Conservation (phyloP, 2,888 invertebrate genomes). For the Caenorhabditis doughertyi region DNA sequence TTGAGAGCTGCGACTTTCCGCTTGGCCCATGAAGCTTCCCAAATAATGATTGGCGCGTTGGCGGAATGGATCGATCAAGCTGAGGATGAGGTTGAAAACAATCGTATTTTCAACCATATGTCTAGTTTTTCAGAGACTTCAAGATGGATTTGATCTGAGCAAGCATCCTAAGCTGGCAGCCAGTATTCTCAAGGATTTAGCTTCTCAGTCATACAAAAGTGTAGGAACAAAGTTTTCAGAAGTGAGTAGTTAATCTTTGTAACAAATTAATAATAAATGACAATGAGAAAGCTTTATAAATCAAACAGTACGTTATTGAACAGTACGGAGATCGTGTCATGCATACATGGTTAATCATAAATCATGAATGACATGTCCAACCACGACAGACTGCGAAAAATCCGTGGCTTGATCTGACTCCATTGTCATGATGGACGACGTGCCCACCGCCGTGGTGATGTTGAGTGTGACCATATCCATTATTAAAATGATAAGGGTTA, state of each 20-base stretch:
- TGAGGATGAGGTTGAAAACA: conserved; percentile 72
- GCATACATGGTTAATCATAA: no score
- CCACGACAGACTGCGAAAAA: conserved; percentile 47
- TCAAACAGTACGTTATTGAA: no score
- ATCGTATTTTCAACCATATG: no score
- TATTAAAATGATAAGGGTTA: conserved; percentile 35
- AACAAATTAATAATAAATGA: not conserved
- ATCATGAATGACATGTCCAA: conserved; percentile 50
- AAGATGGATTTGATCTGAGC: conserved; percentile 67
- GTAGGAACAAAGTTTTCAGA: conserved; percentile 60
- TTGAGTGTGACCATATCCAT: conserved; percentile 22
- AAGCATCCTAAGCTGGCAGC: conserved; percentile 62
- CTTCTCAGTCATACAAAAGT: conserved; percentile 58
- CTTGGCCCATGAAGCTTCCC: conserved; percentile 74
- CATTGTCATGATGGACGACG: conserved; percentile 36
- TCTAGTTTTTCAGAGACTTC: conserved; percentile 50
- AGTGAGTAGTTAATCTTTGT: conserved; percentile 3
- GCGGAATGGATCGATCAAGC: conserved; percentile 69
- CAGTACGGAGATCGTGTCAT: no score
- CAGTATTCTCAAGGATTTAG: conserved; percentile 57
- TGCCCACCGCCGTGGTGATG: conserved; percentile 46
- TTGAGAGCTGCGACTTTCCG: conserved; percentile 86
- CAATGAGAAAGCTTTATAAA: no score
- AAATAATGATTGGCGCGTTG: conserved; percentile 73
- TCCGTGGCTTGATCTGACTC: conserved; percentile 44